A percentile compares a stretch with the other conserved stretches of the same genome.
These are phyloP conservation scores for Sialia sialis DNA, from an alignment of 2,113 vertebrate species.

Conservation along the genomic window DNA sequence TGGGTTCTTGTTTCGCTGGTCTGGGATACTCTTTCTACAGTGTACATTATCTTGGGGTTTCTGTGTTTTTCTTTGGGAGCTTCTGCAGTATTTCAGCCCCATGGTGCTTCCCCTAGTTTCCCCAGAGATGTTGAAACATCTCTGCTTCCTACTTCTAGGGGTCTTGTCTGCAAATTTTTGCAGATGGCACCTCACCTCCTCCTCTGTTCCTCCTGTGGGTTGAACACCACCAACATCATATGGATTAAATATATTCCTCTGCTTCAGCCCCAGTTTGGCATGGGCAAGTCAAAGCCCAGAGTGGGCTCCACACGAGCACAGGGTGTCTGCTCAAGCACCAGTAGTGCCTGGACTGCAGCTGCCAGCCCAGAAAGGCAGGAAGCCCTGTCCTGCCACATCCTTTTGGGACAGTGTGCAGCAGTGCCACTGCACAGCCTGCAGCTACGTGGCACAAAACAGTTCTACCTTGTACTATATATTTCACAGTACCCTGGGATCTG, in stretches of 20 bases:
- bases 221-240: not conserved
- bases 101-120: not conserved
- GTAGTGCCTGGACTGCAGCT: not conserved
- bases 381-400: not conserved
- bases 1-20: not conserved
- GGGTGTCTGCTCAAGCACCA: not conserved
- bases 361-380: not conserved
- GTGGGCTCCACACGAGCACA: not conserved
- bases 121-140: not conserved
- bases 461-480: accelerated
- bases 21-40: not conserved
- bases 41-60: not conserved
- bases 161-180: not conserved
- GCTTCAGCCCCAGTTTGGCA: not conserved
- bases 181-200: not conserved
- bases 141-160: not conserved
- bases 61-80: not conserved
- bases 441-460: not conserved
- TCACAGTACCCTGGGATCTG: not conserved
- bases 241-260: not conserved
- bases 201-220: not conserved
- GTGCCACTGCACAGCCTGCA: not conserved
- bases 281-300: accelerated
- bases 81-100: not conserved
- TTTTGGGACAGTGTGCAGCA: accelerated